These are phyloP conservation scores for Chrysina gloriosa DNA, from an alignment of 2,888 invertebrate genomes.

Conservation along the genomic window DNA sequence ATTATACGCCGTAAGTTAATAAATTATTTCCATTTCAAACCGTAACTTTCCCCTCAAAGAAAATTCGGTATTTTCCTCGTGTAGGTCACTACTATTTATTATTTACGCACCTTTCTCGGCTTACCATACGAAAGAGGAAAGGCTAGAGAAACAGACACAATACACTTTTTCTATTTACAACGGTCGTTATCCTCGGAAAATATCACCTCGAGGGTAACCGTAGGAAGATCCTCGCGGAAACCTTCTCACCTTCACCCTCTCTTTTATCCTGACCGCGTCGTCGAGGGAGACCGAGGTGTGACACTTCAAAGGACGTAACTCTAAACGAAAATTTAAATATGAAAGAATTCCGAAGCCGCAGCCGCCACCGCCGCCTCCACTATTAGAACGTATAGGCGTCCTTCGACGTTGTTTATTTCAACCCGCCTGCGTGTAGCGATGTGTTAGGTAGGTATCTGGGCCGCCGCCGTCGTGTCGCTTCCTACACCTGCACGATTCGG, in stretches of 20 bases:
- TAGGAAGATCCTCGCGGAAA: background rate
- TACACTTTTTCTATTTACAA: slow-evolving; percentile 6
- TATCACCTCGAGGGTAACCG: background rate
- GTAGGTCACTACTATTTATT: background rate
- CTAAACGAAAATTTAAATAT: slow-evolving; percentile 35
- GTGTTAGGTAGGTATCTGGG: background rate
- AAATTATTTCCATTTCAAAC: too few species aligned
- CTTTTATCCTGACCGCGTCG: background rate
- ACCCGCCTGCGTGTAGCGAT: background rate
- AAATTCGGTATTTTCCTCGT: too few species aligned
- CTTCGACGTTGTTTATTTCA: background rate
- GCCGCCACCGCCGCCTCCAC: background rate
- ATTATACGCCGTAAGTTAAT: too few species aligned
- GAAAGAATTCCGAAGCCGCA: slow-evolving; percentile 15
- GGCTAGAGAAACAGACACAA: background rate
- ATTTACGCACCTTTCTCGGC: background rate
- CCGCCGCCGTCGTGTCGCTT: too few species aligned
- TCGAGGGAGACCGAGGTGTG: background rate
- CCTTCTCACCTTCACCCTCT: background rate
- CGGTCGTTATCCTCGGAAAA: slow-evolving; percentile 15
- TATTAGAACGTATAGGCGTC: background rate
- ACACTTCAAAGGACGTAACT: slow-evolving; percentile 1
- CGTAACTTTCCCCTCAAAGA: too few species aligned
- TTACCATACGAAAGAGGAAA: background rate
- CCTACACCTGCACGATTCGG: slow-evolving; percentile 6